Conservation (phyloP, 2,113 vertebrate species). For the Nipponia nippon region DNA sequence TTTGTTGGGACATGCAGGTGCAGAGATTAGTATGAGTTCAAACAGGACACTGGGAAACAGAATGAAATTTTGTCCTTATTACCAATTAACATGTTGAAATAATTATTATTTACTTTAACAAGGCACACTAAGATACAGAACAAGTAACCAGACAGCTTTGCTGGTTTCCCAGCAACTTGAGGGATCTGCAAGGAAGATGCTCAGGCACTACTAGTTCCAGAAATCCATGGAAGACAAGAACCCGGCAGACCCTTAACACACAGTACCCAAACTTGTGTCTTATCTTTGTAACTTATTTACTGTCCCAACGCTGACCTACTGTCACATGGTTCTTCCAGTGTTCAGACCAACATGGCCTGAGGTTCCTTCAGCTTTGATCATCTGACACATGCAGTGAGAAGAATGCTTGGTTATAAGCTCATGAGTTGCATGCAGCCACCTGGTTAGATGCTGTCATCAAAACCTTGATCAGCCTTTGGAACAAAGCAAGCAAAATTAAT, state of each 20-base stretch:
- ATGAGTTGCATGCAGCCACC: neutral
- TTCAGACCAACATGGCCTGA: neutral
- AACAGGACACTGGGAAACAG: neutral
- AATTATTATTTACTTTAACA: neutral
- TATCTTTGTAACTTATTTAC: neutral
- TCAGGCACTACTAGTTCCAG: neutral
- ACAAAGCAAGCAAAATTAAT: neutral
- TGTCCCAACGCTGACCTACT: neutral
- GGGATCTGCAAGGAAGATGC: neutral
- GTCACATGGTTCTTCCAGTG: neutral
- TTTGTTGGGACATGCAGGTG: neutral
- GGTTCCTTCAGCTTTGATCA: neutral
- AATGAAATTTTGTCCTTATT: neutral
- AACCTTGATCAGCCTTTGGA: neutral
- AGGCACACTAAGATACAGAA: neutral
- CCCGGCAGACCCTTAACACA: neutral
- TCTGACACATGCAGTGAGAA: neutral
- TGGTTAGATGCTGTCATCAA: neutral
- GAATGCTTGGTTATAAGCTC: neutral
- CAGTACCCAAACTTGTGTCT: neutral
- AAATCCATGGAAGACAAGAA: neutral
- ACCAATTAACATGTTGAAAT: neutral
- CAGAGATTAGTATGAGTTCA: neutral
- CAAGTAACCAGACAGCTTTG: neutral
- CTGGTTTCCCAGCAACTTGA: neutral